phyloP scores from a whole-genome alignment of 2,797 vertebrate species.

The Halcyon badia region DNA sequence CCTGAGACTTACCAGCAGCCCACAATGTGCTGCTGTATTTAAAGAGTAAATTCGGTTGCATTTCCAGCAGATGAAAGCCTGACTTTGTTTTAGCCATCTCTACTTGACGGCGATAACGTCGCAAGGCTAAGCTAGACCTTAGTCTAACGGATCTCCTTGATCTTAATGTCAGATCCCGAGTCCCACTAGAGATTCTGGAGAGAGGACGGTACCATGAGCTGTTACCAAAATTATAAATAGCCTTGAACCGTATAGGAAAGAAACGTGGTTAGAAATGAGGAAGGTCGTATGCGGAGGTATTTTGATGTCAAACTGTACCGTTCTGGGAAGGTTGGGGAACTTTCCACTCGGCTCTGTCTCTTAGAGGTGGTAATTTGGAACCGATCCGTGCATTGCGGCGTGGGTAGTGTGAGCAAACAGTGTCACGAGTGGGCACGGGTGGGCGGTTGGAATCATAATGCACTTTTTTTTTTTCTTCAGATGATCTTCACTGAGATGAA shows the following conservation, averaged over 20 bases:
- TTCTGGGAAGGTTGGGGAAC: conserved; percentile 50
- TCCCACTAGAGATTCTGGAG: not conserved
- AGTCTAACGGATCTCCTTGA: not conserved
- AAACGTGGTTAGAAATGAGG: conserved; percentile 38
- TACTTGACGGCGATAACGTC: not conserved
- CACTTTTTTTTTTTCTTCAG: conserved; percentile 36
- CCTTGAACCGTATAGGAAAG: not conserved
- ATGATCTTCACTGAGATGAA: conserved; percentile 39
- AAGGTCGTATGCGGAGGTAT: not conserved
- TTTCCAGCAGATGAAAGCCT: conserved; percentile 5
- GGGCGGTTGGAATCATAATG: conserved; percentile 50
- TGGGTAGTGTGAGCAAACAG: conserved; percentile 64
- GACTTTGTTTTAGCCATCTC: conserved; percentile 22
- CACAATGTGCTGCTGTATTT: not conserved
- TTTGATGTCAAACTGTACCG: conserved; percentile 12
- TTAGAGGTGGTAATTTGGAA: conserved; percentile 48
- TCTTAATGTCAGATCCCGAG: not conserved
- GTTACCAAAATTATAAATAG: conserved; percentile 28
- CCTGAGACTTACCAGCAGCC: not conserved
- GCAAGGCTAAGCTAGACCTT: not conserved
- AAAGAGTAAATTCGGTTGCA: not conserved
- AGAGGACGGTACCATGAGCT: not conserved
- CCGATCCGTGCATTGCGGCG: not conserved
- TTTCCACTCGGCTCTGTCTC: conserved; percentile 17
- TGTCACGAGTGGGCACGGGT: conserved; percentile 45